These are phyloP conservation scores for Lepidurus apus DNA, from an alignment of 1,140 invertebrate species.

Conservation along the genomic window DNA sequence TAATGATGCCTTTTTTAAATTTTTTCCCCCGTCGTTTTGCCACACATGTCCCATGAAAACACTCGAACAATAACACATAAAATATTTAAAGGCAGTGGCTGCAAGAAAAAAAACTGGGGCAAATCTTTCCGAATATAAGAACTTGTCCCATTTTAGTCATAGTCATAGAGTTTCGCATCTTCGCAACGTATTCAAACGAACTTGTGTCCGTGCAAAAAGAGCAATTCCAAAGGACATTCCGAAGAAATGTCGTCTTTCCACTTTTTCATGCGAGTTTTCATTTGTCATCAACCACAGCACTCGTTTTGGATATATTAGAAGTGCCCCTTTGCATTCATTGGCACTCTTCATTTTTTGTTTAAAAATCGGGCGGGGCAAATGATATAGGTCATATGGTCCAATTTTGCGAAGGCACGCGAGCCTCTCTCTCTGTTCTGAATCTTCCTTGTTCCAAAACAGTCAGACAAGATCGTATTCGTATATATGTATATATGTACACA, in stretches of 20 bases:
- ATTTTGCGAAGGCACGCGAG: neutral
- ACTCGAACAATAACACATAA: neutral
- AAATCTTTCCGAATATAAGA: too few relatives aligned
- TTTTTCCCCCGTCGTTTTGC: neutral
- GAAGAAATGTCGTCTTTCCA: too few relatives aligned
- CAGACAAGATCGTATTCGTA: neutral
- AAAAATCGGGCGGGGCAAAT: too few relatives aligned
- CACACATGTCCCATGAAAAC: neutral
- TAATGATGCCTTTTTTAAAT: neutral
- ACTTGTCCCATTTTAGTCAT: too few relatives aligned
- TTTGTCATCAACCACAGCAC: too few relatives aligned
- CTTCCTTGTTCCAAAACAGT: neutral
- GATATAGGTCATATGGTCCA: too few relatives aligned
- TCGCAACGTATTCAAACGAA: too few relatives aligned
- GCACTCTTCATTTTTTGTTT: neutral
- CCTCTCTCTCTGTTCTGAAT: neutral
- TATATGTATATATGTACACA: neutral
- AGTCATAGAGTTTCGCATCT: too few relatives aligned
- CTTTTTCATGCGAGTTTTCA: too few relatives aligned
- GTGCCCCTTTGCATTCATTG: neutral
- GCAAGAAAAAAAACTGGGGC: neutral
- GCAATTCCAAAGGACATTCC: too few relatives aligned
- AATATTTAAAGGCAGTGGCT: constrained; percentile 8
- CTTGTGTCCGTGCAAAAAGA: too few relatives aligned
- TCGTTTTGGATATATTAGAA: too few relatives aligned